Evolutionary conservation across 2,113 vertebrate species (phyloP), one percentile per base, ranked within the genome.

Genomic region (Centropristis striata): DNA sequence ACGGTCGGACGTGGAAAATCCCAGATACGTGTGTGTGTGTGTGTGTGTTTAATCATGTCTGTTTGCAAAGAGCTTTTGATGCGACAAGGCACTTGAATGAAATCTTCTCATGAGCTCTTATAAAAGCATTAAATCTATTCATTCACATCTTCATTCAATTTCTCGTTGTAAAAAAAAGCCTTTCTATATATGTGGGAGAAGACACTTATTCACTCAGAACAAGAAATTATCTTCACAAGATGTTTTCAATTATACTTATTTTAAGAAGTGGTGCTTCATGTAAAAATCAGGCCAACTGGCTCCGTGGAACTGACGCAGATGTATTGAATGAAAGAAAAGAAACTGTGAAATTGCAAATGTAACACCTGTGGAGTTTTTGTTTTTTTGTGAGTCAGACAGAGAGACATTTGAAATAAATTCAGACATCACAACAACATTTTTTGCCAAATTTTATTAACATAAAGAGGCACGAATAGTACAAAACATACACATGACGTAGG

Each of bases 1-100:
- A 63, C 64, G 67, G 59, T 27, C 59, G 27, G 66, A 79, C 53
- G 39, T 13, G 71, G 76, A 88, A 90, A 85, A 86, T 83, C 80
- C 83, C 81, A 88, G 81, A 80, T 78, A 78, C 36, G 28, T 28
- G 54, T 44, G 53, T 50, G n/a, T 46, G 20, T 41, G 46, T 60
- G 21, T 23, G 64, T 58, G 47, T 21, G 4, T 85, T 80, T 85
- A 74, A 81, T 78, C 73, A 27, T 66, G 60, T 75, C 58, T 73
- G 65, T 28, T 14, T 59, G 39, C 18, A 23, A 60, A 6, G 27
- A 46, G 42, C 36, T 11, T 59, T 44, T 66, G 42, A 55, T 60
- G 47, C 27, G 9, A 71, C 61, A 81, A 73, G 55, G 42, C 74
- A 63, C 65, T 76, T 85, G 60, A 42, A 80, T 84, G 23, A 69